Conservation (phyloP, 2,113 vertebrate genomes). For the Salvelinus sp. region DNA sequence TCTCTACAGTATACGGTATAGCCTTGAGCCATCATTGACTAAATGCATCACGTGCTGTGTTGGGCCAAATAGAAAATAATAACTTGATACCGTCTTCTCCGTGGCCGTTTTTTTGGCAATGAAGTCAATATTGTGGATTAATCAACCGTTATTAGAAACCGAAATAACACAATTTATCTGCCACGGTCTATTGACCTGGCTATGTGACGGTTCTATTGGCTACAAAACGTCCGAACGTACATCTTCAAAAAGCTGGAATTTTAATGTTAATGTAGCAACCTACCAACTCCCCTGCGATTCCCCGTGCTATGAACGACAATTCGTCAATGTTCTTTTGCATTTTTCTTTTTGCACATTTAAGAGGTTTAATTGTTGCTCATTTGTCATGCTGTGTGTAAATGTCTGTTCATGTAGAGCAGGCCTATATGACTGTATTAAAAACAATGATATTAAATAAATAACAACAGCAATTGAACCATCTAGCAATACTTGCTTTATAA, state of each 20-base stretch:
- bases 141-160: conserved; percentile 6
- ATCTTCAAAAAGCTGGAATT: neutral
- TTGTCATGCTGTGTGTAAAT: neutral
- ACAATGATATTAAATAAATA: neutral
- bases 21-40: neutral
- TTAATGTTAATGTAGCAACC: neutral
- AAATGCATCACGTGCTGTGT: neutral
- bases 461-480: too few species aligned
- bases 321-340: neutral
- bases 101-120: too few species aligned
- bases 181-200: neutral
- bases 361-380: neutral
- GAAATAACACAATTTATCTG: neutral
- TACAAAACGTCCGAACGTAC: neutral
- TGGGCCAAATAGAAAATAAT: neutral
- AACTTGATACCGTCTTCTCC: neutral
- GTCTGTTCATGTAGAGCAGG: neutral
- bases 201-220: neutral
- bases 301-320: neutral
- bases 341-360: neutral
- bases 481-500: too few species aligned
- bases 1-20: neutral
- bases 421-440: neutral
- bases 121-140: too few species aligned
- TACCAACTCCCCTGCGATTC: neutral